Evolutionary conservation across 2,888 invertebrate genomes (phyloP), one percentile per base, ranked within the genome.

Genomic region (Neuroscelio doddi): DNA sequence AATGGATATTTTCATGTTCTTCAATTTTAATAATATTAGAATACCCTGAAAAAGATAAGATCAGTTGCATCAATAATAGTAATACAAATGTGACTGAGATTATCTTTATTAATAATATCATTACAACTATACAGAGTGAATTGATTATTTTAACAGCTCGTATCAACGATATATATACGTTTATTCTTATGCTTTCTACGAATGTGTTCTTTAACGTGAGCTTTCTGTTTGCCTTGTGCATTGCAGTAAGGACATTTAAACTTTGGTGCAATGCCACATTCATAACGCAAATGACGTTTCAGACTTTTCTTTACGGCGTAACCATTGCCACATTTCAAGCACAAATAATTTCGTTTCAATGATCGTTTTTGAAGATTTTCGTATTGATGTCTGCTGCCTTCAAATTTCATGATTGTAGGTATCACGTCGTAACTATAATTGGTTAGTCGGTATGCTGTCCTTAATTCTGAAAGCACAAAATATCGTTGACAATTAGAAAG

Each of bases 221-320:
- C 76, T 39, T 77, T 80, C 57, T 83, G 82, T 53, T 83, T 85
- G 47, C 79, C 77, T 1, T 75, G 74, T 1, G 77, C 74, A 14
- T 74, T 70, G 53, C 85, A 85, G 38, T 81, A 79, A 0, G 81
- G 81, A 59, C 85, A 85, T 27, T 76, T 72, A 69, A 82, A 85
- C 44, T 78, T 73, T 9, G 84, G 84, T 5, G 73, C 76, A 29
- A 79, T 69, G 1, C 84, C 84, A 62, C 85, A 85, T 56, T 81
- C 81, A 71, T 81, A 82, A 26, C 78, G 74, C 46, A 81, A 69
- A 36, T 83, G 83, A 3, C 89, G 85, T 38, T 85, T 85, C 41
- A 90, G 79, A 71, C 88, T 88, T 73, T 87, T 88, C 73, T 87
- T 86, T 67, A 88, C 87, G 45, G 86, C 87, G 77, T 89, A 89